phyloP scores from a whole-genome alignment of 2,888 invertebrate species.

The Zeuzera pyrina region DNA sequence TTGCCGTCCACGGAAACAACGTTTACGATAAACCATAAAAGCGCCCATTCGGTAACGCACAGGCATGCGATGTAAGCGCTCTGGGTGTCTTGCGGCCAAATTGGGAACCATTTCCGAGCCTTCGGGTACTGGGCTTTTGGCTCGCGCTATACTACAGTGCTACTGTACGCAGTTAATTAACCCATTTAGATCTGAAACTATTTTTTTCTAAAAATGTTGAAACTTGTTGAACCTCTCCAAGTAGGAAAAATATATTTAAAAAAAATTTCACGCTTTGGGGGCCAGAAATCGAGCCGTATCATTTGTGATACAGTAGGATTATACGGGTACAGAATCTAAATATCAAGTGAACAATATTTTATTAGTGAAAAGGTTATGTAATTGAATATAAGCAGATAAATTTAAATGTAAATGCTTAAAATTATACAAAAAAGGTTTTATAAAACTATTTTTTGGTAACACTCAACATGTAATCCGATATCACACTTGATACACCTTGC shows the following conservation, averaged over 20 bases:
- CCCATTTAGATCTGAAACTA: background rate
- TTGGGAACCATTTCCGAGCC: too few relatives aligned
- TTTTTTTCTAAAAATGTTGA: slow-evolving; percentile 11
- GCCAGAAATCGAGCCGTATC: slow-evolving; percentile 9
- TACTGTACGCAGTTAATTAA: too few relatives aligned
- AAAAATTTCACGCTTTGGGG: slow-evolving; percentile 12
- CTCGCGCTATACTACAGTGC: too few relatives aligned
- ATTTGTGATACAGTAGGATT: slow-evolving; percentile 5
- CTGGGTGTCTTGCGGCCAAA: too few relatives aligned
- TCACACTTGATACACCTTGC: slow-evolving; percentile 19
- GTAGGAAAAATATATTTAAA: slow-evolving; percentile 4
- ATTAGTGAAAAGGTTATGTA: slow-evolving; percentile 12
- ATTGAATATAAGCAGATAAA: background rate
- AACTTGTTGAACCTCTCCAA: slow-evolving; percentile 13
- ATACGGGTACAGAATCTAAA: slow-evolving; percentile 13
- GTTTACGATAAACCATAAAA: too few relatives aligned
- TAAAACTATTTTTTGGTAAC: slow-evolving; percentile 18
- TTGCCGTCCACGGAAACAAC: too few relatives aligned
- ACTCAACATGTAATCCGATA: slow-evolving; percentile 19
- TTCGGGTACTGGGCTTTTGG: too few relatives aligned
- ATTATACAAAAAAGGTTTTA: slow-evolving; percentile 15
- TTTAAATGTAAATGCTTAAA: slow-evolving; percentile 15
- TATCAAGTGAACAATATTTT: slow-evolving; percentile 18
- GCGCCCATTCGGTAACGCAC: too few relatives aligned
- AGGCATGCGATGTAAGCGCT: too few relatives aligned